A percentile compares a stretch with the other conserved stretches of the same genome.
Evolutionary conservation across 2,888 invertebrate genomes (phyloP).

Genomic region (Oligia fasciuncula): DNA sequence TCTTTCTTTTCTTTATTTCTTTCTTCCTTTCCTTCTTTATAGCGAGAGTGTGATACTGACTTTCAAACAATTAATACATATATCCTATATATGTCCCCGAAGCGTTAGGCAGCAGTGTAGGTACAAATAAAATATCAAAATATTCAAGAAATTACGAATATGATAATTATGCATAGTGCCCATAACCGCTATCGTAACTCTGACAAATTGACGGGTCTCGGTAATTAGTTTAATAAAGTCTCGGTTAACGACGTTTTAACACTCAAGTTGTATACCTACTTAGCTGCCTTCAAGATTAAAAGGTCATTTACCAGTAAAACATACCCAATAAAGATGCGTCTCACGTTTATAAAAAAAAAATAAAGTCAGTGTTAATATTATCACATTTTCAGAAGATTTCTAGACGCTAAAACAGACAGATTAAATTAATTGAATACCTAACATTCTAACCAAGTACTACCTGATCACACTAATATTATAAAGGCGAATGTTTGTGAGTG

Average conservation of each 20-base stretch:
- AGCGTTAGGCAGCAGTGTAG: not conserved
- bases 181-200: slow-evolving; percentile 40
- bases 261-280: slow-evolving; percentile 38
- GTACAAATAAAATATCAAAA: not conserved
- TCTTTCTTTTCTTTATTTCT: not conserved
- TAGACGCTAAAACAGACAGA: not conserved
- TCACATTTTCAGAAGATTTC: not conserved
- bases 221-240: slow-evolving; percentile 57
- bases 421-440: not conserved
- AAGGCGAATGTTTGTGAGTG: too few relatives aligned
- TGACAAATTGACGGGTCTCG: slow-evolving; percentile 46
- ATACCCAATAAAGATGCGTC: not conserved
- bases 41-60: not conserved
- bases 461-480: too few relatives aligned
- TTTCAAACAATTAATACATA: not conserved
- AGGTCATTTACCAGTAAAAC: slow-evolving; percentile 12
- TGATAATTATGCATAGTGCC: slow-evolving; percentile 18
- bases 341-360: not conserved
- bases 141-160: slow-evolving; percentile 6
- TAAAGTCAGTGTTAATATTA: not conserved
- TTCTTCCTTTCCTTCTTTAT: not conserved
- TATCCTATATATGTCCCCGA: not conserved
- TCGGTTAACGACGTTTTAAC: slow-evolving; percentile 41
- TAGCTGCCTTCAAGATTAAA: slow-evolving; percentile 26
- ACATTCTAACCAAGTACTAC: not conserved